Evolutionary conservation across 2,113 vertebrate species (phyloP).

Genomic region (Drymodes brunneopygia): DNA sequence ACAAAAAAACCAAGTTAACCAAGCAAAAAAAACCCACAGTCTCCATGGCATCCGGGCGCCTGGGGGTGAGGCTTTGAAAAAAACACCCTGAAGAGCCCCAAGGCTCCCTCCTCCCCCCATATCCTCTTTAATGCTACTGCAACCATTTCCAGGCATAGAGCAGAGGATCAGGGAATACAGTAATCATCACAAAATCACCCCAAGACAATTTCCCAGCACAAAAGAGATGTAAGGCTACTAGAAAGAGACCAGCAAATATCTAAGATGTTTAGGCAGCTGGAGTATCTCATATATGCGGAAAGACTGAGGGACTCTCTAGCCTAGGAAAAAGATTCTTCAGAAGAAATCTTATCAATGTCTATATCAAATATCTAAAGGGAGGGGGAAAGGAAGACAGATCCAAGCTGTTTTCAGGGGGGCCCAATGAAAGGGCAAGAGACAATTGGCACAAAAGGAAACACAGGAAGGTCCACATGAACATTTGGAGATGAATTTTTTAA

Average conservation of each 20-base stretch:
- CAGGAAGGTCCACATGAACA: neutral
- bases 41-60: fast-evolving
- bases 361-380: neutral
- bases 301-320: neutral
- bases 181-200: neutral
- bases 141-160: neutral
- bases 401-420: neutral
- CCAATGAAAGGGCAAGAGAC: neutral
- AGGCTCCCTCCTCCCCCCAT: neutral
- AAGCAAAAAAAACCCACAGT: neutral
- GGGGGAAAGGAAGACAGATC: neutral
- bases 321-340: neutral
- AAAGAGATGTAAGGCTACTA: neutral
- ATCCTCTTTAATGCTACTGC: neutral
- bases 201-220: neutral
- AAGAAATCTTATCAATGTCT: neutral
- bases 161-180: neutral
- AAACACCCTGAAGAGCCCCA: fast-evolving
- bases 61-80: neutral
- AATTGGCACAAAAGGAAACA: neutral
- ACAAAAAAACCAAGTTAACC: neutral
- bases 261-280: neutral
- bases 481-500: neutral
- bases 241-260: neutral
- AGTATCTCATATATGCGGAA: neutral